These are phyloP conservation scores for Spinibarbus caldwelli DNA, from an alignment of 2,797 vertebrate species.

Conservation along the genomic window DNA sequence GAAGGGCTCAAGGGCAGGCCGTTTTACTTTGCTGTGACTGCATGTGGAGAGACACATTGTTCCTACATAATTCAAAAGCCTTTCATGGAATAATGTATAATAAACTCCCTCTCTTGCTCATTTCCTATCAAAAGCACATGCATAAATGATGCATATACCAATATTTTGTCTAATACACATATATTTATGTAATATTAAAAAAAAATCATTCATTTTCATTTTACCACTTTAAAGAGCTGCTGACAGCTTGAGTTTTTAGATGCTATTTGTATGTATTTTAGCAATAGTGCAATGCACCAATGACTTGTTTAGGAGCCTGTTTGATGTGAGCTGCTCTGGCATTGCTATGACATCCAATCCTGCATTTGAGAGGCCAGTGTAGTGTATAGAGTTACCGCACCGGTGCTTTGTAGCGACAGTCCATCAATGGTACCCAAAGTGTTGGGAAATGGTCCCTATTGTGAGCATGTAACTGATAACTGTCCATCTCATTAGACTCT, in stretches of 20 bases:
- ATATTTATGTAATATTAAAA: background rate
- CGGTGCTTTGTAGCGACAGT: constrained; percentile 22
- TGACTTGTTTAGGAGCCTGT: constrained; percentile 5
- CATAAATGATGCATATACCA: constrained; percentile 38
- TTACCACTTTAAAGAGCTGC: background rate
- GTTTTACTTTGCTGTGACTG: constrained; percentile 41
- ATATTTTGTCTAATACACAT: background rate
- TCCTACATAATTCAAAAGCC: constrained; percentile 60
- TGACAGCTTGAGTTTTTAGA: background rate
- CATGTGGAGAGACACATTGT: constrained; percentile 29
- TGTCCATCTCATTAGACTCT: constrained; percentile 32
- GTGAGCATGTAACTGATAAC: constrained; percentile 49
- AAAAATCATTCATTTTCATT: background rate
- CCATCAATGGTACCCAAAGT: constrained; percentile 43
- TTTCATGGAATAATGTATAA: constrained; percentile 44
- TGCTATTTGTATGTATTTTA: background rate
- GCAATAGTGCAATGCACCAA: constrained; percentile 9
- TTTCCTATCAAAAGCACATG: constrained; percentile 13
- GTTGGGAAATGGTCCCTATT: constrained; percentile 41
- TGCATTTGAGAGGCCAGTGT: constrained; percentile 28
- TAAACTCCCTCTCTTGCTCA: constrained; percentile 13
- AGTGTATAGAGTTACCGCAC: constrained; percentile 49
- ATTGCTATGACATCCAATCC: constrained; percentile 51
- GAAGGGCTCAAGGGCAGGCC: constrained; percentile 15
- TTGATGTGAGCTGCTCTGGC: constrained; percentile 35